These are phyloP conservation scores for Melieria picta DNA, from an alignment of 2,888 invertebrate genomes.

Conservation along the genomic window DNA sequence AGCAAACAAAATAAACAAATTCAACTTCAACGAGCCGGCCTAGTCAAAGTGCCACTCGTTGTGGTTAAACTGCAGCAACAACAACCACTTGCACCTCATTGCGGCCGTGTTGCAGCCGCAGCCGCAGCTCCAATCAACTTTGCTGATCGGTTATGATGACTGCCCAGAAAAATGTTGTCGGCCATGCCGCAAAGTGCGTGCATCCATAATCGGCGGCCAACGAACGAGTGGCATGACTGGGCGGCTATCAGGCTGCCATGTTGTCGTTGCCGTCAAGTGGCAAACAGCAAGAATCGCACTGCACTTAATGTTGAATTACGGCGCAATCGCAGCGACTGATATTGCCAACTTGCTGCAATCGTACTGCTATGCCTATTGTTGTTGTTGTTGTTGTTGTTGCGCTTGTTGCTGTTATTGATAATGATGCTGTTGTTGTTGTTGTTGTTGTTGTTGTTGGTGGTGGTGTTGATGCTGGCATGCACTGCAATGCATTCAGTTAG, in stretches of 20 bases:
- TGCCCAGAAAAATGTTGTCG: no score
- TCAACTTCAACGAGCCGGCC: no score
- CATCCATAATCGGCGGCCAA: not conserved
- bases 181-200: no score
- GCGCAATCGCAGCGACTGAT: not conserved
- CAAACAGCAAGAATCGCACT: no score
- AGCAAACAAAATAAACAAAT: no score
- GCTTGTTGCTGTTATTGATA: not conserved
- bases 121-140: no score
- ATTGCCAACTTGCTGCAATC: not conserved
- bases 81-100: no score
- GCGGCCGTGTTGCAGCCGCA: no score
- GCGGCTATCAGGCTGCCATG: not conserved
- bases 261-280: not conserved
- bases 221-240: not conserved
- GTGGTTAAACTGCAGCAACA: no score
- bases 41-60: no score
- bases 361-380: not conserved
- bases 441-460: not conserved
- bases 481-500: not conserved
- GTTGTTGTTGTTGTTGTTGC: slow-evolving; percentile 7
- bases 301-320: no score
- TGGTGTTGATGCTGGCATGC: slow-evolving; percentile 23
- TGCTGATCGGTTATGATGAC: no score
- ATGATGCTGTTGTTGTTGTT: slow-evolving; percentile 6